These are phyloP conservation scores for Colletes latitarsis DNA, from an alignment of 1,140 invertebrate species.

Conservation along the genomic window DNA sequence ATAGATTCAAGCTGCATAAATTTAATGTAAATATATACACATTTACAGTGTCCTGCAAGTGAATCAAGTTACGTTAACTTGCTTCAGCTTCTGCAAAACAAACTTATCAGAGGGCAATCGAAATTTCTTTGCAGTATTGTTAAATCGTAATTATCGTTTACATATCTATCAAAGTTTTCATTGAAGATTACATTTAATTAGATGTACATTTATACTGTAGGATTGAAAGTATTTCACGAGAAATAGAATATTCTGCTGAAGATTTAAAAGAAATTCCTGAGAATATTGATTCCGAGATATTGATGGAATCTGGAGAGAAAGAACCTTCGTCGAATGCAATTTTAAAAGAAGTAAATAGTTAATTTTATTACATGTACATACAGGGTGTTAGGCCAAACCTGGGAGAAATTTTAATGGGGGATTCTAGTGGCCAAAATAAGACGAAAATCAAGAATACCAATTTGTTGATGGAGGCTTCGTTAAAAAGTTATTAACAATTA, in stretches of 20 bases:
- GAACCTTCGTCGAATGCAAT: not conserved
- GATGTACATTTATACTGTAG: slow-evolving; percentile 37
- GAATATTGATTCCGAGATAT: slow-evolving; percentile 31
- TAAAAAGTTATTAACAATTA: too few relatives aligned
- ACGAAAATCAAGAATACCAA: too few relatives aligned
- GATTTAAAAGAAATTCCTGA: slow-evolving; percentile 56
- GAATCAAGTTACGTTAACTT: slow-evolving; percentile 12
- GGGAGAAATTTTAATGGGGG: too few relatives aligned
- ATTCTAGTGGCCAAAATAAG: too few relatives aligned
- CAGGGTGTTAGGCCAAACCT: too few relatives aligned
- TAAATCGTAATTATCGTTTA: slow-evolving; percentile 35
- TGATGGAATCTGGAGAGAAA: not conserved
- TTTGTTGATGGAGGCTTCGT: too few relatives aligned
- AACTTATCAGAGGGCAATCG: slow-evolving; percentile 20
- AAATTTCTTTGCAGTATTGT: slow-evolving; percentile 9
- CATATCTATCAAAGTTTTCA: not conserved
- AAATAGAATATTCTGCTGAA: slow-evolving; percentile 32
- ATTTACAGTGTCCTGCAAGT: not conserved
- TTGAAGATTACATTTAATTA: not conserved
- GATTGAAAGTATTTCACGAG: slow-evolving; percentile 38
- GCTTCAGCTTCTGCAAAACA: slow-evolving; percentile 26
- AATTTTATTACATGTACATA: slow-evolving; percentile 7
- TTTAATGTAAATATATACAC: not conserved
- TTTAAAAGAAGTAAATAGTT: slow-evolving; percentile 8
- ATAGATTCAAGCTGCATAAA: not conserved